These are phyloP conservation scores for Channa maculata DNA, from an alignment of 2,113 vertebrate species.

Conservation along the genomic window DNA sequence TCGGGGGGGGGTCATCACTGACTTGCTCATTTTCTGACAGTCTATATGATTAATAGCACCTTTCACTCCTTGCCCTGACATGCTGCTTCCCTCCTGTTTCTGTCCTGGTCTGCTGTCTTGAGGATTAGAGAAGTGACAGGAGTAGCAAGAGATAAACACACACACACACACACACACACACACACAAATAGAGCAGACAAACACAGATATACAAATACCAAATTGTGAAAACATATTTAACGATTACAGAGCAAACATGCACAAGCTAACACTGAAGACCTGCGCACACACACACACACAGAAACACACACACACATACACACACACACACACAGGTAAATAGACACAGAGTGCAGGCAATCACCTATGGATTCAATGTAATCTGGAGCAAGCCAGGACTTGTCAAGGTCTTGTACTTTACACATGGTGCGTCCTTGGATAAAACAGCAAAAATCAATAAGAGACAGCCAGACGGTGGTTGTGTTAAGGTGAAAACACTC, in stretches of 20 bases:
- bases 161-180: not conserved
- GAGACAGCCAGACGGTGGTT: conserved; percentile 1
- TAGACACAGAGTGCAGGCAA: conserved; percentile 2
- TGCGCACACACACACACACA: conserved; percentile 1
- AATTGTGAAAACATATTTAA: conserved; percentile 24
- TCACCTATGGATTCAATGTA: conserved; percentile 33
- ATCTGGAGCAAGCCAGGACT: conserved; percentile 12
- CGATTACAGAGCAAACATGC: conserved; percentile 6
- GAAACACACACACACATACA: not conserved
- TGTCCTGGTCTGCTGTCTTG: conserved; percentile 23
- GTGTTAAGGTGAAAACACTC: conserved; percentile 14
- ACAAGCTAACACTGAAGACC: not conserved
- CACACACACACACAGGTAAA: conserved; percentile 10
- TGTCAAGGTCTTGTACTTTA: conserved; percentile 45
- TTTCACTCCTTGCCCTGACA: conserved; percentile 56
- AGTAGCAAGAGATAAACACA: conserved; percentile 30
- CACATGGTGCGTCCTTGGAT: conserved; percentile 48
- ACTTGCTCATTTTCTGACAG: conserved; percentile 49
- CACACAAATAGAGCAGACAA: conserved; percentile 1
- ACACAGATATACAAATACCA: conserved; percentile 13
- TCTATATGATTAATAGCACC: conserved; percentile 73
- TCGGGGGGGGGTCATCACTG: conserved; percentile 25
- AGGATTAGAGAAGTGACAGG: conserved; percentile 56
- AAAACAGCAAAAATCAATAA: conserved; percentile 48
- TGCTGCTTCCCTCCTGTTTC: conserved; percentile 32